Evolutionary conservation across 2,888 invertebrate species (phyloP).

Genomic region (Creontiades dilutus): DNA sequence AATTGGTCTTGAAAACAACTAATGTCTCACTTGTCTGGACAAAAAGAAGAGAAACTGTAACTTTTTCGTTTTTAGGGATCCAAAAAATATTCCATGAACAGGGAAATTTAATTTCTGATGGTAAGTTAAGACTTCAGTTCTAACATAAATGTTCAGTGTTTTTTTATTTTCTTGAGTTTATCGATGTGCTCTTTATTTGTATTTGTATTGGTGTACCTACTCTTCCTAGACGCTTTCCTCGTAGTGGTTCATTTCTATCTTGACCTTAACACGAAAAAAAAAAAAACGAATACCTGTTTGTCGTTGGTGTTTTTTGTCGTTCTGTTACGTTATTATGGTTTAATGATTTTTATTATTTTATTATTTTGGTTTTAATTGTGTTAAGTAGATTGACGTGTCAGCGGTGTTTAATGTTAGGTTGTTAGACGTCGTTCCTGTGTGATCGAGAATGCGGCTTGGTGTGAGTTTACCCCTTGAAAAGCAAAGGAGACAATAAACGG

Average conservation of each 20-base stretch:
- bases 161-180: constrained; percentile 62
- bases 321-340: not conserved
- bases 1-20: not conserved
- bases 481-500: not conserved
- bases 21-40: not conserved
- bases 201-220: constrained; percentile 61
- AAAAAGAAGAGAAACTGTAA: constrained; percentile 41
- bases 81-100: constrained; percentile 69
- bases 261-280: constrained; percentile 5
- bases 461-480: not conserved
- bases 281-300: constrained; percentile 30
- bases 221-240: constrained; percentile 67
- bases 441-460: constrained; percentile 32
- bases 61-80: constrained; percentile 69
- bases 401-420: constrained; percentile 29
- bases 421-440: constrained; percentile 13
- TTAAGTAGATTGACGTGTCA: constrained; percentile 25
- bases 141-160: constrained; percentile 62
- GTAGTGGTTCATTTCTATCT: constrained; percentile 40
- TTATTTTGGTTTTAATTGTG: not conserved
- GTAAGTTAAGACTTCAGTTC: constrained; percentile 68
- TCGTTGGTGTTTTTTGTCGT: constrained; percentile 49
- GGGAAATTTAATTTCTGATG: constrained; percentile 68
- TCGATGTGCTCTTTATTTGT: constrained; percentile 67
- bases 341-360: not conserved